Conservation (phyloP, 2,113 vertebrate species). For the Oncorhynchus tshawytscha region DNA sequence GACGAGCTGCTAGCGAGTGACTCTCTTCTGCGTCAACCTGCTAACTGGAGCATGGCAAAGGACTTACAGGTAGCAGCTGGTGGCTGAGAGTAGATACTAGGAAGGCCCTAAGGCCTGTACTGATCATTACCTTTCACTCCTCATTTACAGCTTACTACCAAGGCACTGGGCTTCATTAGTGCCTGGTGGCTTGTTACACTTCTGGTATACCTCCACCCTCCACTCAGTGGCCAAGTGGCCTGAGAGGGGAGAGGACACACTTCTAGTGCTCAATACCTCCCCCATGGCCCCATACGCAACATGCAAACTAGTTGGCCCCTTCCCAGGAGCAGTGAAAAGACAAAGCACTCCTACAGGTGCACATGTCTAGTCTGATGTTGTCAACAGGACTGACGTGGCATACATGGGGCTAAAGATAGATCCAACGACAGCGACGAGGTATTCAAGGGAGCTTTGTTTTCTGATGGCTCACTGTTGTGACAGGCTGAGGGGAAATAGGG, state of each 20-base stretch:
- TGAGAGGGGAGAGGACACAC: constrained; percentile 14
- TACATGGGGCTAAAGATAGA: constrained; percentile 70
- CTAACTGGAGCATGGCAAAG: constrained; percentile 62
- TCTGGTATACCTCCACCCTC: constrained; percentile 23
- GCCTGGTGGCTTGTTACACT: neutral
- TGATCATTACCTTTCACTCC: constrained; percentile 64
- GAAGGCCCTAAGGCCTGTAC: constrained; percentile 44
- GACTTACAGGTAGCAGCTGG: constrained; percentile 62
- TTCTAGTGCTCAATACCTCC: constrained; percentile 13
- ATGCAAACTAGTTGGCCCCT: neutral
- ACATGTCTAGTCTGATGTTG: constrained; percentile 63
- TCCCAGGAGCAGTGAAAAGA: constrained; percentile 44
- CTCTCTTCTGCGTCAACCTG: constrained; percentile 54
- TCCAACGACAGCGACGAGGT: constrained; percentile 47
- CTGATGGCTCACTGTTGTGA: constrained; percentile 54
- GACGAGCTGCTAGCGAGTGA: constrained; percentile 34
- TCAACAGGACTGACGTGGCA: constrained; percentile 63
- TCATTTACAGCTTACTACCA: constrained; percentile 56
- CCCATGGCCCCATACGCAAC: constrained; percentile 1
- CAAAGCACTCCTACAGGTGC: constrained; percentile 57
- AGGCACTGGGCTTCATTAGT: constrained; percentile 37
- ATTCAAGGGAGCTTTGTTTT: constrained; percentile 61
- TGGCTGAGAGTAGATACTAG: constrained; percentile 41
- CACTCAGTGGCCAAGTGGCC: constrained; percentile 10
- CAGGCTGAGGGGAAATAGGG: constrained; percentile 52